phyloP scores from a whole-genome alignment of 2,797 vertebrate species.

The Aythya fuligula region DNA sequence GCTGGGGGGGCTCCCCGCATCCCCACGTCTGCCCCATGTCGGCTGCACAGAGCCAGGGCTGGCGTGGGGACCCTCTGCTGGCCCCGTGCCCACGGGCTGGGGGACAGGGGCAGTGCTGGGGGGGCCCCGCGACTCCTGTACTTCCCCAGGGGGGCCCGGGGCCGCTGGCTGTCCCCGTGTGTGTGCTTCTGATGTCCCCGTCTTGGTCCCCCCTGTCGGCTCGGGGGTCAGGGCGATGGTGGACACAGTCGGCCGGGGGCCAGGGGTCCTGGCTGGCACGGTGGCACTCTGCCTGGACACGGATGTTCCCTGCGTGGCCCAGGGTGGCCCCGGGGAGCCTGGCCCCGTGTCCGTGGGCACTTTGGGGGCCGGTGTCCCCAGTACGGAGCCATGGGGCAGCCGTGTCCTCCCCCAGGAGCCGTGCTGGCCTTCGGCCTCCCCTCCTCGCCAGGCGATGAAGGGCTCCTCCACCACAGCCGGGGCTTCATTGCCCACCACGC shows the following conservation, averaged over 20 bases:
- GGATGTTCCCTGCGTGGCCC: not conserved
- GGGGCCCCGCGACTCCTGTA: fast-evolving
- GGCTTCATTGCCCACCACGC: not conserved
- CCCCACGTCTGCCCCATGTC: not conserved
- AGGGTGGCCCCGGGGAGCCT: not conserved
- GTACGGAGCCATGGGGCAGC: not conserved
- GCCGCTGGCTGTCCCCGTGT: fast-evolving
- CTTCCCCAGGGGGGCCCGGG: fast-evolving
- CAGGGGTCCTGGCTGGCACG: not conserved
- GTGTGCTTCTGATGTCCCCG: not conserved
- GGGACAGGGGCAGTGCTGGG: not conserved
- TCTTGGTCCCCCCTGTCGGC: fast-evolving
- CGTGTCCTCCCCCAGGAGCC: fast-evolving
- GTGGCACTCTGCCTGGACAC: not conserved
- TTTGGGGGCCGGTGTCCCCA: fast-evolving
- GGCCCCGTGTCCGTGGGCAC: not conserved
- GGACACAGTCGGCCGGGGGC: not conserved
- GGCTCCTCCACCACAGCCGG: fast-evolving
- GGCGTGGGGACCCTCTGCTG: not conserved
- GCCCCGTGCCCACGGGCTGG: fast-evolving
- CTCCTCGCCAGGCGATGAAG: not conserved
- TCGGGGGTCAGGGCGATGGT: not conserved
- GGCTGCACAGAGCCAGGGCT: fast-evolving
- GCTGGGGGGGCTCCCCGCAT: fast-evolving
- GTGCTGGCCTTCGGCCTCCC: not conserved